Evolutionary conservation across 2,888 invertebrate species (phyloP).

Genomic region (Melanotus villosus): DNA sequence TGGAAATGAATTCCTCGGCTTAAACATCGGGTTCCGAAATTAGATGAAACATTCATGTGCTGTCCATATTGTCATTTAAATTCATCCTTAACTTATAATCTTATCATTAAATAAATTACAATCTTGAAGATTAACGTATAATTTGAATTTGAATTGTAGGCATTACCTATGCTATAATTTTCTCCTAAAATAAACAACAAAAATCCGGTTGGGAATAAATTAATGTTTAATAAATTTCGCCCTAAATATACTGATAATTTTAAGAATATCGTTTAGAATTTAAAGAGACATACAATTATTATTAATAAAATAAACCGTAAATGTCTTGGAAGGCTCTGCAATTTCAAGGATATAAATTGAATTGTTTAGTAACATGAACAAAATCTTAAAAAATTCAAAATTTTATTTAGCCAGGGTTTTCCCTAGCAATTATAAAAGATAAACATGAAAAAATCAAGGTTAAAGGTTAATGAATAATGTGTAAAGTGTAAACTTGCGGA

Average conservation of each 20-base stretch:
- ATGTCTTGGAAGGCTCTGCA: too few species aligned
- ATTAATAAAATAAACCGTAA: too few species aligned
- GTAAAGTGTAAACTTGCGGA: background rate
- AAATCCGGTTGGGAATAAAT: conserved; percentile 2
- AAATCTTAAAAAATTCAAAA: too few species aligned
- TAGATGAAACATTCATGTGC: conserved; percentile 9
- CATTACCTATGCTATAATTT: background rate
- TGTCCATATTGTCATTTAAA: conserved; percentile 13
- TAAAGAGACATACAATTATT: background rate
- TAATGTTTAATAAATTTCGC: too few species aligned
- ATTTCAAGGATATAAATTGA: too few species aligned
- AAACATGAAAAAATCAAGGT: background rate
- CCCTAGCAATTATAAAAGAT: background rate
- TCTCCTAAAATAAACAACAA: conserved; percentile 2
- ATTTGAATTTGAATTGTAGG: conserved; percentile 10
- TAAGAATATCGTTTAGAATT: background rate
- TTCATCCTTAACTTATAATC: background rate
- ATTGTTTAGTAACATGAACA: too few species aligned
- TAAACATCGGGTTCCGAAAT: background rate
- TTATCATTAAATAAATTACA: conserved; percentile 13
- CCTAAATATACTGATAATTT: background rate
- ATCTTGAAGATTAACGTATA: conserved; percentile 1
- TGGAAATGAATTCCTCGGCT: background rate
- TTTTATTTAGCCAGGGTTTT: background rate
- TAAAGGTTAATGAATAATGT: background rate